Base-by-base conservation (phyloP, 2,888 invertebrate genomes). In the Thymelicus sylvestris region DNA sequence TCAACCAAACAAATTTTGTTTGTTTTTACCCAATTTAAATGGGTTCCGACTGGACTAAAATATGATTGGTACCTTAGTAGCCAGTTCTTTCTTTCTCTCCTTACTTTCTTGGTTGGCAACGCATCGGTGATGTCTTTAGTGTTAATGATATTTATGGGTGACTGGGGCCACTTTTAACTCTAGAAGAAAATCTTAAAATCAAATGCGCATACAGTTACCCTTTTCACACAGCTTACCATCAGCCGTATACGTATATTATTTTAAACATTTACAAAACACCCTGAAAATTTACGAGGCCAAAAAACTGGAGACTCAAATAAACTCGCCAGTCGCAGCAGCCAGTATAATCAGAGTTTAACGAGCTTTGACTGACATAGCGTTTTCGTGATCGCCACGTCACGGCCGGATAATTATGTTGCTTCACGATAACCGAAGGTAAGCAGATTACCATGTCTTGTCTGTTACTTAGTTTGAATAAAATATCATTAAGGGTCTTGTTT, bases 281-380 rank as follows among this genome's bases (percentile, higher is more conserved):
- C n/a, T 62, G 55, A 68, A 68, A 63, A 63, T 41, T 55, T n/a
- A n/a, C 41, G 47, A 55, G 1, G 48, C 39, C 59, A 64, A 69
- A 69, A 70, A 70, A 65, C 65, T 69, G 59, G 19, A 66, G 47
- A 50, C 65, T 13, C 60, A 65, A 69, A 69, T 70, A 48, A 70
- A 70, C 19, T 70, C 65, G 70, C 70, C 65, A 65, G 60, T 50
- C 65, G 60, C 65, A 65, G 70, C 39, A 48, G 31, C 19, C 31
- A 41, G 65, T 70, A n/a, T n/a, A 65, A 70, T 70, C 65, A 70
- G 39, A 38, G 50, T 70, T 70, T 70, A 70, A 70, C 70, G 70
- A 70, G 70, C 60, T 65, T 70, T 70, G 64, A 70, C 71, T 70
- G 69, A 74, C 72, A 62, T 60, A 62, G 67, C 72, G 67, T 71